phyloP scores from a whole-genome alignment of 1,140 invertebrate genomes.

The Drosophila mayri region DNA sequence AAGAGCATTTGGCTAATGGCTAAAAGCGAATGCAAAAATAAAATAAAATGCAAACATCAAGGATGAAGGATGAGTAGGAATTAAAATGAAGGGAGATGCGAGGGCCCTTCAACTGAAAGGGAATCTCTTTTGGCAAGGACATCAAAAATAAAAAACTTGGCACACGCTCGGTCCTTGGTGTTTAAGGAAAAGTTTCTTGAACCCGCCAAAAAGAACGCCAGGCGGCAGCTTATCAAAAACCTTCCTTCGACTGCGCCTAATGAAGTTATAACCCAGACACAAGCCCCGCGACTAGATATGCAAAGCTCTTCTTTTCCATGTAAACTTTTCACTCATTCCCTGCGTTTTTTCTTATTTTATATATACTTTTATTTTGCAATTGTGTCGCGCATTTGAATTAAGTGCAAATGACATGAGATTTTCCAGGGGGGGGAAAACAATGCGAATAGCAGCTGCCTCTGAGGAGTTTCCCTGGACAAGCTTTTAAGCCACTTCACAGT shows the following conservation, averaged over 20 bases:
- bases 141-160: slow-evolving; percentile 19
- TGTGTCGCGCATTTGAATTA: slow-evolving; percentile 85
- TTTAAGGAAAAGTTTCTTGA: slow-evolving; percentile 44
- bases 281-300: slow-evolving; percentile 35
- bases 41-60: slow-evolving; percentile 19
- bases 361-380: slow-evolving; percentile 65
- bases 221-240: slow-evolving; percentile 54
- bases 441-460: slow-evolving; percentile 54
- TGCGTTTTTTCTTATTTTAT: slow-evolving; percentile 5
- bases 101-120: slow-evolving; percentile 47
- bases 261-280: slow-evolving; percentile 69
- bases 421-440: slow-evolving; percentile 45
- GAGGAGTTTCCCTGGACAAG: slow-evolving; percentile 50
- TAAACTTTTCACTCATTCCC: not conserved
- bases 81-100: slow-evolving; percentile 48
- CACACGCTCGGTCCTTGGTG: not conserved
- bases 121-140: slow-evolving; percentile 45
- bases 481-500: slow-evolving; percentile 78
- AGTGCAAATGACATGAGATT: slow-evolving; percentile 84
- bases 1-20: slow-evolving; percentile 49
- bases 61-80: slow-evolving; percentile 46
- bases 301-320: slow-evolving; percentile 23
- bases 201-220: slow-evolving; percentile 4
- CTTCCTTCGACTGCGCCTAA: slow-evolving; percentile 44
- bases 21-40: slow-evolving; percentile 52